These are phyloP conservation scores for Cryptoprocta ferox DNA, from an alignment of 2,797 vertebrate genomes.

Conservation along the genomic window DNA sequence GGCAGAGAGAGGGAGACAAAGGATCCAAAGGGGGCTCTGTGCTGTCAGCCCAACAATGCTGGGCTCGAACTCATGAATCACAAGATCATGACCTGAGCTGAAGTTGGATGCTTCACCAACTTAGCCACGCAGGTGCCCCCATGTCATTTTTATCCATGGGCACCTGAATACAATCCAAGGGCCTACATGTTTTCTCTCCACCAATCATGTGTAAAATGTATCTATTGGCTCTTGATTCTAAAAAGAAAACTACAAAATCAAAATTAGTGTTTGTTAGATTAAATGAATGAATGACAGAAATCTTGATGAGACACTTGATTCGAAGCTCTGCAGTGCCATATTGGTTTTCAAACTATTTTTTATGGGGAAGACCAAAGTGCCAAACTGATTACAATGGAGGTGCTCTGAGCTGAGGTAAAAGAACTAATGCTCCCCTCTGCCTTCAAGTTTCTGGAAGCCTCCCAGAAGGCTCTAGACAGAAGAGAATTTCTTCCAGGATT, in stretches of 20 bases:
- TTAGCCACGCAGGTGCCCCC: too few species aligned
- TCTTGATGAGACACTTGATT: neutral
- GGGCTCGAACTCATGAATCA: too few species aligned
- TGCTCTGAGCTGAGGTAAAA: neutral
- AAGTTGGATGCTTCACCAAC: too few species aligned
- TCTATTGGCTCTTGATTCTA: neutral
- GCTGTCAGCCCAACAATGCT: too few species aligned
- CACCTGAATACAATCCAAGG: neutral
- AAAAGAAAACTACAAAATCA: slow-evolving; percentile 16
- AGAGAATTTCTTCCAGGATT: neutral
- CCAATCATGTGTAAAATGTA: neutral
- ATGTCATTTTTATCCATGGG: neutral
- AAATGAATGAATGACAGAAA: slow-evolving; percentile 18
- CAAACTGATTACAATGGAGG: neutral
- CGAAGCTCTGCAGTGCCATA: neutral
- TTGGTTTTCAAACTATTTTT: neutral
- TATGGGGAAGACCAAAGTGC: neutral
- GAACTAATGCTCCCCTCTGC: neutral
- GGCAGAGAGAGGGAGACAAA: too few species aligned
- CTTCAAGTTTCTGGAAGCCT: neutral
- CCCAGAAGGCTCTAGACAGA: neutral
- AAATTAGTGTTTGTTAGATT: slow-evolving; percentile 28
- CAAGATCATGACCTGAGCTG: too few species aligned
- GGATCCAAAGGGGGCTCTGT: too few species aligned
- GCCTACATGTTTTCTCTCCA: neutral